A percentile compares a stretch with the other conserved stretches of the same genome.
phyloP scores from a whole-genome alignment of 2,888 invertebrate species.

The Rotaria magnacalcarata region DNA sequence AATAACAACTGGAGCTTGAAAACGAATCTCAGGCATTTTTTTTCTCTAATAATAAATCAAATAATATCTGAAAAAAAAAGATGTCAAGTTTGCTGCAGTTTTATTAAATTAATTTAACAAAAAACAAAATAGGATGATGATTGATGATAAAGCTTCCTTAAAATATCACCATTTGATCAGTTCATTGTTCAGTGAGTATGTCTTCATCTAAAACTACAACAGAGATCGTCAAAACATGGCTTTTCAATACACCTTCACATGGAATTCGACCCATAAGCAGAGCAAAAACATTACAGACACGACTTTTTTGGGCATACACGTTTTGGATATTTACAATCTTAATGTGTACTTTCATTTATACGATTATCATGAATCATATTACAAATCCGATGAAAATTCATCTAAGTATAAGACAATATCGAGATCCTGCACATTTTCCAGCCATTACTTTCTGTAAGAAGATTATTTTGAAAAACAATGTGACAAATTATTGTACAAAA shows the following conservation, averaged over 20 bases:
- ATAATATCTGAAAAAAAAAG: background rate
- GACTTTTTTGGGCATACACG: background rate
- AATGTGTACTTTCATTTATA: background rate
- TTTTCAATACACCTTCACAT: background rate
- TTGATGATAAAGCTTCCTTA: background rate
- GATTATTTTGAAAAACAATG: background rate
- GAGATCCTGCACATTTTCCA: background rate
- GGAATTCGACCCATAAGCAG: background rate
- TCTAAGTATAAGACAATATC: background rate
- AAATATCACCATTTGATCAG: background rate
- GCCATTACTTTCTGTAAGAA: background rate
- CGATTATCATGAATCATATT: background rate
- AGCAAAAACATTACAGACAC: background rate
- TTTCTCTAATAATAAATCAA: background rate
- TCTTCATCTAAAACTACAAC: background rate
- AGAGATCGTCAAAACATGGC: background rate
- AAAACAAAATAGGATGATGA: background rate
- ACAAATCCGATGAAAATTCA: background rate
- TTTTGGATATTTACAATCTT: background rate
- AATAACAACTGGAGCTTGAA: conserved; percentile 51
- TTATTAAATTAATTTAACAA: background rate
- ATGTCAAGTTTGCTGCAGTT: background rate
- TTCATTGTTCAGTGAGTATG: background rate
- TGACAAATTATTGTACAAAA: no score
- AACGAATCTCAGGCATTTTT: conserved; percentile 16